Evolutionary conservation across 1,140 invertebrate genomes (phyloP).

Genomic region (Brachionus sp.): DNA sequence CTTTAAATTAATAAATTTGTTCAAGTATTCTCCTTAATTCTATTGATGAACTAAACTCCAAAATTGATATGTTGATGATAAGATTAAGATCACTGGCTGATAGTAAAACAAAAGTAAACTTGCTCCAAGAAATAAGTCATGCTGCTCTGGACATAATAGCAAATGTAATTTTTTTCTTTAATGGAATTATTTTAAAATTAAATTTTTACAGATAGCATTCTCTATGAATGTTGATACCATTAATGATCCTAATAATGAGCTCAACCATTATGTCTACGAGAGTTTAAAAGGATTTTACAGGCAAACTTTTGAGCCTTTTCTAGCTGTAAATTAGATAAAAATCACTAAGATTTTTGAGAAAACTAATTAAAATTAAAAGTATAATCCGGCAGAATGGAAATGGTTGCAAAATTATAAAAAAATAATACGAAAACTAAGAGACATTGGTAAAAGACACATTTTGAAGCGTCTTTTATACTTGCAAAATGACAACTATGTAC

Average conservation of each 20-base stretch:
- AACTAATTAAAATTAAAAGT: neutral
- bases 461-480: neutral
- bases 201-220: constrained; percentile 21
- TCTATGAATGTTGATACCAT: constrained; percentile 14
- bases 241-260: constrained; percentile 37
- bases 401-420: constrained; percentile 2
- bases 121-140: constrained; percentile 42
- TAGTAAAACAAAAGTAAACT: neutral
- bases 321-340: neutral
- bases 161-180: neutral
- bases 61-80: neutral
- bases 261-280: constrained; percentile 43
- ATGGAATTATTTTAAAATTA: neutral
- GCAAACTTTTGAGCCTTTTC: constrained; percentile 38
- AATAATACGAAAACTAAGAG: constrained; percentile 12
- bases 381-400: constrained; percentile 21
- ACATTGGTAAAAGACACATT: constrained; percentile 1
- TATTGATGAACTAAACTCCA: neutral
- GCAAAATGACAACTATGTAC: neutral
- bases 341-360: neutral
- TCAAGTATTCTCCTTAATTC: constrained; percentile 6
- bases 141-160: constrained; percentile 37
- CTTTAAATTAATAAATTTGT: neutral
- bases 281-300: constrained; percentile 36
- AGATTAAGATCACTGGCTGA: constrained; percentile 9